Percentiles rank a stretch among this genome's conserved stretches.
Evolutionary conservation across 1,140 invertebrate species (phyloP).

Genomic region (Tigriopus japonicus): DNA sequence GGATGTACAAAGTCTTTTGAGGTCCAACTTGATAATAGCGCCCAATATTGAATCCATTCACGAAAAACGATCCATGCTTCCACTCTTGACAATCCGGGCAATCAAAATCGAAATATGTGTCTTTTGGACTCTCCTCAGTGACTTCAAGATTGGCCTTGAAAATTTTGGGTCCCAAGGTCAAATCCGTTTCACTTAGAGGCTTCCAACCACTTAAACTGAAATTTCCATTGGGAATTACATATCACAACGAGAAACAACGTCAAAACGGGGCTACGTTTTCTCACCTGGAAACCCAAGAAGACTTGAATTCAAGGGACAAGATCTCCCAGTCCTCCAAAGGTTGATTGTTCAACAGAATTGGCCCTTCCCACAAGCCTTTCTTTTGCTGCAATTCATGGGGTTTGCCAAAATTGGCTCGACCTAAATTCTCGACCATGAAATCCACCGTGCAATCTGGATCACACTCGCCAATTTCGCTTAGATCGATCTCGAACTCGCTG

Average conservation of each 20-base stretch:
- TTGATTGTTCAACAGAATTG: neutral
- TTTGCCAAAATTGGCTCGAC: conserved; percentile 33
- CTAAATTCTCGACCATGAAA: conserved; percentile 39
- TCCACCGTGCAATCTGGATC: conserved; percentile 26
- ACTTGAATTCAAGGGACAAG: neutral
- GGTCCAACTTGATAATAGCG: conserved; percentile 32
- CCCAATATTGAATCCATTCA: conserved; percentile 34
- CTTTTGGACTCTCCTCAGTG: conserved; percentile 1
- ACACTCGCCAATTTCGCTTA: neutral
- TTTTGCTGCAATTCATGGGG: conserved; percentile 28
- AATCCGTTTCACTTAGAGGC: too few species aligned
- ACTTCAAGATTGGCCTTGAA: conserved; percentile 4
- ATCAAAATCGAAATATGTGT: conserved; percentile 7
- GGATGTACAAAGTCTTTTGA: conserved; percentile 29
- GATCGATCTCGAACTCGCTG: conserved; percentile 16
- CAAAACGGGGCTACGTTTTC: neutral
- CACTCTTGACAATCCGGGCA: neutral
- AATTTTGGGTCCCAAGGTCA: neutral
- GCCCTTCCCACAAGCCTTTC: conserved; percentile 26
- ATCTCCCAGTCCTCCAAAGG: neutral
- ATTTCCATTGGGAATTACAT: too few species aligned
- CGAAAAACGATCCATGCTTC: conserved; percentile 23
- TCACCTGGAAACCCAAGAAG: neutral
- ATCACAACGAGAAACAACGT: too few species aligned
- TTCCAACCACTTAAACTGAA: too few species aligned